Conservation (phyloP, 1,140 invertebrate genomes). For the Cydia strobilella region DNA sequence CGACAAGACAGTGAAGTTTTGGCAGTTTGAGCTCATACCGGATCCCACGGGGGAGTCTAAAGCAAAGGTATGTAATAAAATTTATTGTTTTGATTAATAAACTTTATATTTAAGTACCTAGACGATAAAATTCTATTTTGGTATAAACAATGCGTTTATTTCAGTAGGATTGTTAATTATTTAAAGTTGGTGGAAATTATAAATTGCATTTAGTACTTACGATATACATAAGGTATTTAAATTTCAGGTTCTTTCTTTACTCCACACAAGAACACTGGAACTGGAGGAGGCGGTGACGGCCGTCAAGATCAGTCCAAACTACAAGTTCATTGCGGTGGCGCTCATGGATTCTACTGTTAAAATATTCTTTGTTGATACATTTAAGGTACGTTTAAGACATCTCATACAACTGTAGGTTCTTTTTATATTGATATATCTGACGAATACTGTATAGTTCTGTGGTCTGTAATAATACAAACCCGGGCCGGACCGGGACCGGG, state of each 20-base stretch:
- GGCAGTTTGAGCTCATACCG: slow-evolving; percentile 94
- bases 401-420: too few relatives aligned
- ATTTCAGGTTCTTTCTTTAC: slow-evolving; percentile 86
- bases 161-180: too few relatives aligned
- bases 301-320: slow-evolving; percentile 91
- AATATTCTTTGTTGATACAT: slow-evolving; percentile 96
- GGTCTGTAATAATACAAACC: too few relatives aligned
- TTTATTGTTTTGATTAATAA: background rate
- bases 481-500: too few relatives aligned
- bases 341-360: slow-evolving; percentile 97
- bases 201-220: background rate
- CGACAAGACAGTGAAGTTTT: slow-evolving; percentile 96
- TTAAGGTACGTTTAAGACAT: slow-evolving; percentile 85
- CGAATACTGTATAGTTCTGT: too few relatives aligned
- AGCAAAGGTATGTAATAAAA: slow-evolving; percentile 76
- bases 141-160: too few relatives aligned
- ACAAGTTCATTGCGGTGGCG: slow-evolving; percentile 93
- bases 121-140: too few relatives aligned
- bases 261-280: slow-evolving; percentile 90
- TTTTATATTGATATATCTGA: too few relatives aligned
- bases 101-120: too few relatives aligned
- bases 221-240: slow-evolving; percentile 24
- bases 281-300: slow-evolving; percentile 93
- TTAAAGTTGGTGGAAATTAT: background rate
- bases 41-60: slow-evolving; percentile 82